These are phyloP conservation scores for Chondrosia reniformis DNA, from an alignment of 37 sponge, comb jelly and placozoan genomes.

Conservation along the genomic window DNA sequence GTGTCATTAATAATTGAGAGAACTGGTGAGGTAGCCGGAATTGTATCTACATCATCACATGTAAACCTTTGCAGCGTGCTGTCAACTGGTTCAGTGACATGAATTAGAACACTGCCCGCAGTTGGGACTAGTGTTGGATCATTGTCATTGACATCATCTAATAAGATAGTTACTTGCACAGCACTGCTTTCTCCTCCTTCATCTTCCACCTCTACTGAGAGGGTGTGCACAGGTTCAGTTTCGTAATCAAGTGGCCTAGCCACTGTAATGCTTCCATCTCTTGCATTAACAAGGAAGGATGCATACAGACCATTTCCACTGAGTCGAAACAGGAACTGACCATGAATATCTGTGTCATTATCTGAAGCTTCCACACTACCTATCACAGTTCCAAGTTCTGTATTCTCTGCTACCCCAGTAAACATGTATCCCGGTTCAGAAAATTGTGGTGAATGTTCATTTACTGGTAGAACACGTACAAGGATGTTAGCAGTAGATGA, in stretches of 20 bases:
- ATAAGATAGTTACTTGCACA: constrained; percentile 22
- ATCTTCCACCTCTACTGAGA: constrained; percentile 52
- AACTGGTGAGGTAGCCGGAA: constrained; percentile 15
- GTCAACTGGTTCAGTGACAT: constrained; percentile 10
- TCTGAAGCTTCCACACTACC: constrained; percentile 49
- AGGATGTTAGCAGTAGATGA: constrained; percentile 33
- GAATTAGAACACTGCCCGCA: constrained; percentile 5
- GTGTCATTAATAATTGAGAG: constrained; percentile 35
- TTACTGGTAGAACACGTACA: constrained; percentile 40
- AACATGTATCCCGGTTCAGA: constrained; percentile 24
- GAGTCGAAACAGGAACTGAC: constrained; percentile 37
- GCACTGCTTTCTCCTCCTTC: constrained; percentile 37
- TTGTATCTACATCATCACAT: constrained; percentile 44
- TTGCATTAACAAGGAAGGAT: constrained; percentile 42
- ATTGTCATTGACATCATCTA: constrained; percentile 48
- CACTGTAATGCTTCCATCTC: constrained; percentile 37
- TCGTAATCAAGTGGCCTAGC: constrained; percentile 54
- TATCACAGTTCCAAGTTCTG: constrained; percentile 28
- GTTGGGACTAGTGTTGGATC: constrained; percentile 40
- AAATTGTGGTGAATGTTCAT: constrained; percentile 63
- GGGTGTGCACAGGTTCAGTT: constrained; percentile 21
- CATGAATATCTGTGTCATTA: constrained; percentile 51
- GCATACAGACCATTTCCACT: constrained; percentile 36
- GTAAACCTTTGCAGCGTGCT: constrained; percentile 35
- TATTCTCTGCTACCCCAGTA: constrained; percentile 35